phyloP scores from a whole-genome alignment of 2,888 invertebrate genomes.

The Drosophila peninsularis region DNA sequence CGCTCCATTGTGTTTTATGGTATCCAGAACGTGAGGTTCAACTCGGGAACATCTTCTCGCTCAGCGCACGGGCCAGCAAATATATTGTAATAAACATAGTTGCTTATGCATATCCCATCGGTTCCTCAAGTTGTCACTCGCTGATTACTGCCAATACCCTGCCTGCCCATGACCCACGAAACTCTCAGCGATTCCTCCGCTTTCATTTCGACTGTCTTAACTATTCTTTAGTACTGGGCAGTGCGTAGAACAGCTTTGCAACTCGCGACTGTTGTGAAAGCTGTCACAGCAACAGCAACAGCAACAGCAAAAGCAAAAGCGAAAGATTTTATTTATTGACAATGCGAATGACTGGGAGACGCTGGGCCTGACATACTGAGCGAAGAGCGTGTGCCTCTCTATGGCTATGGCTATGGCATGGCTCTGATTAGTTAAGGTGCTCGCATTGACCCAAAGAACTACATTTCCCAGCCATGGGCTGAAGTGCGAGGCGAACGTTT shows the following conservation, averaged over 20 bases:
- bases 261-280: conserved; percentile 63
- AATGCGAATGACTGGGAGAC: conserved; percentile 36
- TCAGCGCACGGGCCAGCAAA: conserved; percentile 20
- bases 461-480: conserved; percentile 54
- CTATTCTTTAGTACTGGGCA: conserved; percentile 35
- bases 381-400: conserved; percentile 33
- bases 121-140: conserved; percentile 52
- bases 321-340: conserved; percentile 56
- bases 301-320: conserved; percentile 55
- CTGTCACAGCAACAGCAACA: conserved; percentile 51
- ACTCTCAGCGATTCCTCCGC: conserved; percentile 33
- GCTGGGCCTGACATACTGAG: conserved; percentile 15
- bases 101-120: conserved; percentile 24
- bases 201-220: conserved; percentile 42
- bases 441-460: conserved; percentile 78
- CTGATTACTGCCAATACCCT: conserved; percentile 27
- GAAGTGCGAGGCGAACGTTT: conserved; percentile 33
- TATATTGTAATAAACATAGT: conserved; percentile 33
- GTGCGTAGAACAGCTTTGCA: conserved; percentile 48
- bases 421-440: conserved; percentile 72
- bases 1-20: conserved; percentile 77
- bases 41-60: conserved; percentile 52
- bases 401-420: too few relatives aligned
- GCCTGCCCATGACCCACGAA: conserved; percentile 33
- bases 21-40: conserved; percentile 73